These are phyloP conservation scores for Crenichthys baileyi DNA, from an alignment of 2,797 vertebrate species.

Conservation along the genomic window DNA sequence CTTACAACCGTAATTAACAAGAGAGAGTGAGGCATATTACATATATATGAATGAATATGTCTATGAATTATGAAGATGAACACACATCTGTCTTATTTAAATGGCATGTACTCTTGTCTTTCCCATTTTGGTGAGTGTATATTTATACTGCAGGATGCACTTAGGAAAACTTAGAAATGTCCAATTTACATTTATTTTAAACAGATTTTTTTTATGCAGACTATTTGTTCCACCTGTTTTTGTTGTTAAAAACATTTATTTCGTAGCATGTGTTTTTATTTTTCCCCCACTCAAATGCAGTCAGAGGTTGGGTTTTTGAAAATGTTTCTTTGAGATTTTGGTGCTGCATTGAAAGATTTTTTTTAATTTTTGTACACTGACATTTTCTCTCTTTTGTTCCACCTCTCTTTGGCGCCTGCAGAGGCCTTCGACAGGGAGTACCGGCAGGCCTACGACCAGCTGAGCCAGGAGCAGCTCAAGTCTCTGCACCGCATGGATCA, in stretches of 20 bases:
- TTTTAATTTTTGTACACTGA: neutral
- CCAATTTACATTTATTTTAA: too few relatives aligned
- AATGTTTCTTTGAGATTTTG: neutral
- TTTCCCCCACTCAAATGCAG: neutral
- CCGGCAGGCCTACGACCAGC: conserved; percentile 83
- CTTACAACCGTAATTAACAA: neutral
- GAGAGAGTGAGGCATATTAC: neutral
- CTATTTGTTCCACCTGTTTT: too few relatives aligned
- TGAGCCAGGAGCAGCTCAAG: conserved; percentile 87
- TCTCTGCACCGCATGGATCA: conserved; percentile 86
- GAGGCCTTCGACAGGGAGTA: conserved; percentile 98
- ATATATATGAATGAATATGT: too few relatives aligned
- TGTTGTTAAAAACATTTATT: neutral
- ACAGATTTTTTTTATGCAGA: too few relatives aligned
- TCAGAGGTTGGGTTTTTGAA: neutral
- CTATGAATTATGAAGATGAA: too few relatives aligned
- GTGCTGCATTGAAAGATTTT: too few relatives aligned
- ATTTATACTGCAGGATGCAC: too few relatives aligned
- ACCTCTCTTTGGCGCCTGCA: conserved; percentile 57
- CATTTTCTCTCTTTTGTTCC: neutral
- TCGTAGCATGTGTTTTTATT: neutral
- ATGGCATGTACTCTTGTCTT: too few relatives aligned
- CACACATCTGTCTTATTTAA: too few relatives aligned
- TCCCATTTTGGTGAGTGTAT: too few relatives aligned
- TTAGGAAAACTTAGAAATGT: too few relatives aligned